Base-by-base conservation (phyloP, 2,797 vertebrate species). In the Rhinoraja longicauda region DNA sequence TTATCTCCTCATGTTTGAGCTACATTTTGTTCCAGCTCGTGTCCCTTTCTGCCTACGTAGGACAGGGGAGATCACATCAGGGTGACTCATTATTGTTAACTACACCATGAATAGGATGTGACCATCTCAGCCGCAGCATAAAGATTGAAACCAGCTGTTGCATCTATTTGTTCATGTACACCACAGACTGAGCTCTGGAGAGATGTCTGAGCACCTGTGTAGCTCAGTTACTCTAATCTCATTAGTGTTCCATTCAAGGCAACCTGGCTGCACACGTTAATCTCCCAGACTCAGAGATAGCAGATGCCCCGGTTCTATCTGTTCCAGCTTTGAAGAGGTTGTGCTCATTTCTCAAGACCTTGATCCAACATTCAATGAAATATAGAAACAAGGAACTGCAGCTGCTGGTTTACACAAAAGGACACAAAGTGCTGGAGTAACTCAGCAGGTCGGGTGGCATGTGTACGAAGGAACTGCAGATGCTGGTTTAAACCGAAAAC, bases 61-160 rank as follows among this genome's bases (percentile, higher is more conserved):
- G 21, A 72, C 21, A 90, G 15, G n/a, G 67, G 93, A 76, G 17
- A 73, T 76, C 45, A 93, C 70, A 88, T 73, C 81, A 76, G 59
- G 9, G 76, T 93, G 93, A 84, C 39, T 93, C 64, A 93, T 93
- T 93, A 76, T 59, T 93, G 93, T 21, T 29, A 88, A 32, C 90
- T 75, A 67, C 24, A 1, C 90, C 45, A 70, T 73, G 90, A 92
- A 53, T 75, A 92, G 72, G 67, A 75, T 73, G 39, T 45, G 70
- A 75, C 92, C 39, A 72, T 57, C 70, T 75, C 84, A 75, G 53
- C n/a, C 53, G 70, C 90, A 73, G 10, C 84, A 88, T 88, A 88
- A 88, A 86, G 88, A 88, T 36, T 36, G 62, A 88, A 67, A 32
- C 59, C 62, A 88, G 84, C 84, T 88, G 84, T 62, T 36, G 88